A percentile compares a stretch with the other conserved stretches of the same genome.
phyloP scores from a whole-genome alignment of 2,797 vertebrate genomes.

The Hybognathus amarus region DNA sequence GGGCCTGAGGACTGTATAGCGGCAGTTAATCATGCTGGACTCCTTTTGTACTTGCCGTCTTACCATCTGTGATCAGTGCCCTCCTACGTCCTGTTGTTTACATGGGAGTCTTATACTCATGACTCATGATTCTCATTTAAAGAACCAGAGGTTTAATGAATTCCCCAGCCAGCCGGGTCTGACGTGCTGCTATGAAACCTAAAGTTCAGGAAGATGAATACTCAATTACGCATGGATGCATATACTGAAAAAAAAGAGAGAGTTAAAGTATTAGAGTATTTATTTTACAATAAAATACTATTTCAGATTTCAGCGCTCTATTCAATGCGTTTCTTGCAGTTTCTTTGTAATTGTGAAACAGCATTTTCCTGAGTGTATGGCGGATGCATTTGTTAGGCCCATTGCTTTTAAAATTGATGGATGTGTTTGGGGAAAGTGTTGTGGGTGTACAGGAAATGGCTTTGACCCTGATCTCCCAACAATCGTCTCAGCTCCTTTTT shows the following conservation, averaged over 20 bases:
- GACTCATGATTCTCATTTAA: constrained; percentile 15
- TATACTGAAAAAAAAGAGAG: not conserved
- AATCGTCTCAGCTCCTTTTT: constrained; percentile 14
- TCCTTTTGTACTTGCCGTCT: constrained; percentile 17
- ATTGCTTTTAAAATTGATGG: constrained; percentile 1
- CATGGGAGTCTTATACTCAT: not conserved
- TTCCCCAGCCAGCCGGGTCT: constrained; percentile 4
- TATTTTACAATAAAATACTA: not conserved
- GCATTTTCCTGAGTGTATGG: not conserved
- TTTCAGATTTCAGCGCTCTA: not conserved
- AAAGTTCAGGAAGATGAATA: not conserved
- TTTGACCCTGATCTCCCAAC: constrained; percentile 47
- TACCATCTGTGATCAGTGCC: constrained; percentile 22
- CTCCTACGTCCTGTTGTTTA: not conserved
- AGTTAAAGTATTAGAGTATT: not conserved
- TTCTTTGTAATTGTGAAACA: no score
- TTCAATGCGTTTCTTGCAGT: no score
- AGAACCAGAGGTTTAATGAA: constrained; percentile 16
- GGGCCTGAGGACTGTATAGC: constrained; percentile 84
- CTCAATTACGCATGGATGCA: not conserved
- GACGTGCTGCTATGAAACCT: constrained; percentile 4
- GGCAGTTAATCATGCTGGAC: not conserved
- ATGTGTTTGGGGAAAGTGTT: constrained; percentile 17
- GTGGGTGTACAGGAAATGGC: constrained; percentile 54
- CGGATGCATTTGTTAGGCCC: not conserved